phyloP scores from a whole-genome alignment of 1,140 invertebrate genomes.

The Contarinia nasturtii region DNA sequence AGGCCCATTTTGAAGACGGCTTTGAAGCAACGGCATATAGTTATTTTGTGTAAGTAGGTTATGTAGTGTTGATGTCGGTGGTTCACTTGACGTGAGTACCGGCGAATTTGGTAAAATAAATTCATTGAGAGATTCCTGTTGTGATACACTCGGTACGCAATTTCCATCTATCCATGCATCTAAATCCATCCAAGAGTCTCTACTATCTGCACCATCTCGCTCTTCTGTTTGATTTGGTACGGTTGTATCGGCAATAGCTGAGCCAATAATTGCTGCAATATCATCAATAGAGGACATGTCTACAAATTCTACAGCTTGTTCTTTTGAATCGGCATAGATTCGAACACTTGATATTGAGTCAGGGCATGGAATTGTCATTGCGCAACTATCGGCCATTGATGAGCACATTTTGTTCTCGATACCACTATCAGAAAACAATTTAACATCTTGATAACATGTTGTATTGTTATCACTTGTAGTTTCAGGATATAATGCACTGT shows the following conservation, averaged over 20 bases:
- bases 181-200: slow-evolving; percentile 62
- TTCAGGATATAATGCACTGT: slow-evolving; percentile 26
- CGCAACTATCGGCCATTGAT: slow-evolving; percentile 30
- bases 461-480: slow-evolving; percentile 7
- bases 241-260: slow-evolving; percentile 74
- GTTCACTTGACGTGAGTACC: slow-evolving; percentile 29
- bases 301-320: slow-evolving; percentile 23
- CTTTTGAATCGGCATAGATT: slow-evolving; percentile 18
- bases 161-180: slow-evolving; percentile 67
- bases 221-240: slow-evolving; percentile 47
- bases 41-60: slow-evolving; percentile 46
- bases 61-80: slow-evolving; percentile 37
- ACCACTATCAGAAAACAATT: slow-evolving; percentile 27
- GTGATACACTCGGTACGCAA: slow-evolving; percentile 38
- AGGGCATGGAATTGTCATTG: slow-evolving; percentile 22
- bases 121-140: slow-evolving; percentile 39
- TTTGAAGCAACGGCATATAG: slow-evolving; percentile 57
- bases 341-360: slow-evolving; percentile 26
- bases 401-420: slow-evolving; percentile 37
- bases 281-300: slow-evolving; percentile 63
- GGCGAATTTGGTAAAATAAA: slow-evolving; percentile 43
- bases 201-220: slow-evolving; percentile 37
- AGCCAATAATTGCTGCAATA: slow-evolving; percentile 71
- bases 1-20: slow-evolving; percentile 49
- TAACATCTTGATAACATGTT: slow-evolving; percentile 22